Conservation (phyloP, 2,113 vertebrate species). For the Ailurus styani region DNA sequence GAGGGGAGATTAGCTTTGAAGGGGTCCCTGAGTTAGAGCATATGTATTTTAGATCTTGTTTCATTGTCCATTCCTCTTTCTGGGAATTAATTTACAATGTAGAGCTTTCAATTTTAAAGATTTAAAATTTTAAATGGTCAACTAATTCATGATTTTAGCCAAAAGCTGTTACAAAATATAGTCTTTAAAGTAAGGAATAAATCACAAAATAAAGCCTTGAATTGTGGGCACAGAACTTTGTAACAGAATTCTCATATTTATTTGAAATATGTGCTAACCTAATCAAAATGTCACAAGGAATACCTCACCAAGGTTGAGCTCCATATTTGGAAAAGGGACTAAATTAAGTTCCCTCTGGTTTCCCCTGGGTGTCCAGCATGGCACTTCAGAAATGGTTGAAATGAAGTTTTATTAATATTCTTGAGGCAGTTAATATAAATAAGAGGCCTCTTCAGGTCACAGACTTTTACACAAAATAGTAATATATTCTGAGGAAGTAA, state of each 20-base stretch:
- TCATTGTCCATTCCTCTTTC: neutral
- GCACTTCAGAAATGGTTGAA: neutral
- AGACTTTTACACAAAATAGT: neutral
- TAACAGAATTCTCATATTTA: neutral
- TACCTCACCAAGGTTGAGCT: neutral
- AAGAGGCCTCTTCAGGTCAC: neutral
- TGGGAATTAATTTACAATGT: neutral
- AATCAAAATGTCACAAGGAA: neutral
- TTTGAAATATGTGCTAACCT: neutral
- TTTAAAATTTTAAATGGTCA: neutral
- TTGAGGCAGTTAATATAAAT: neutral
- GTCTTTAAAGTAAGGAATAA: slow-evolving; percentile 24
- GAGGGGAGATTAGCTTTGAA: neutral
- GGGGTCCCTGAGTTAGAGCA: neutral
- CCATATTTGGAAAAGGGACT: neutral
- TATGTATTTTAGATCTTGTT: neutral
- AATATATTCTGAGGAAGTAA: neutral
- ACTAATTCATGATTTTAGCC: neutral
- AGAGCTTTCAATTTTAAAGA: neutral
- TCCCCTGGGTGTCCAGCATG: neutral
- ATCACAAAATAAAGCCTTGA: neutral
- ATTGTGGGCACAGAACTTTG: neutral
- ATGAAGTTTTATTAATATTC: neutral
- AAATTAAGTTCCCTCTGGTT: neutral
- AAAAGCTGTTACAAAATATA: neutral